phyloP scores from a whole-genome alignment of 1,140 invertebrate species.

The Hypothenemus hampei region DNA sequence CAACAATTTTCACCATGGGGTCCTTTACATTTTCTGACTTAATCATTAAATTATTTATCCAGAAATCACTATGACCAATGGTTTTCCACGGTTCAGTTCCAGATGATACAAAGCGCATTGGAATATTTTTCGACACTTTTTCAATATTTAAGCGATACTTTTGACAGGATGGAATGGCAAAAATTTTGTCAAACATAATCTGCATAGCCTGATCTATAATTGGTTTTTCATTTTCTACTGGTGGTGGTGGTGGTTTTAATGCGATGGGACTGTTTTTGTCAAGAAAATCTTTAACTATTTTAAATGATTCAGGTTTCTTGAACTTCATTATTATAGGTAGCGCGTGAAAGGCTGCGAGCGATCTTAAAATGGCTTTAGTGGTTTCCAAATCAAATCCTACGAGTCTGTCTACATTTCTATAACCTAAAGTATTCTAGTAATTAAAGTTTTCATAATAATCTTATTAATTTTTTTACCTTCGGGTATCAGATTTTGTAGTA shows the following conservation, averaged over 20 bases:
- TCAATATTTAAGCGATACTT: background rate
- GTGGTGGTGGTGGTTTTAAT: background rate
- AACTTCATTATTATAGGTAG: slow-evolving; percentile 52
- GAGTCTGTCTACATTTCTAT: slow-evolving; percentile 47
- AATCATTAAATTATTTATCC: slow-evolving; percentile 58
- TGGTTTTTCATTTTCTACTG: no score
- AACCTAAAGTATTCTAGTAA: slow-evolving; percentile 38
- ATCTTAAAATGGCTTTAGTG: slow-evolving; percentile 46
- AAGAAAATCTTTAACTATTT: slow-evolving; percentile 43
- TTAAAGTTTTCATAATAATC: background rate
- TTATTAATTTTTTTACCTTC: no score
- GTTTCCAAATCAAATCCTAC: slow-evolving; percentile 49
- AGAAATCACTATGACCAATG: slow-evolving; percentile 56
- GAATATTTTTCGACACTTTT: background rate
- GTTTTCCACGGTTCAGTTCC: slow-evolving; percentile 47
- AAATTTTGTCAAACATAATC: background rate
- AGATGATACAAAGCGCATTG: background rate
- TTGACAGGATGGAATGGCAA: background rate
- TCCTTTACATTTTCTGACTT: slow-evolving; percentile 36
- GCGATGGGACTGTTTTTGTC: background rate
- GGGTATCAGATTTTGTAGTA: background rate
- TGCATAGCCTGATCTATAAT: no score
- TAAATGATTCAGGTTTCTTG: slow-evolving; percentile 49
- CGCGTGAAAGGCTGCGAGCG: slow-evolving; percentile 54
- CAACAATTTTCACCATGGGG: slow-evolving; percentile 54